Conservation (phyloP, 2,888 invertebrate genomes). For the Eutolmus rufibarbis region DNA sequence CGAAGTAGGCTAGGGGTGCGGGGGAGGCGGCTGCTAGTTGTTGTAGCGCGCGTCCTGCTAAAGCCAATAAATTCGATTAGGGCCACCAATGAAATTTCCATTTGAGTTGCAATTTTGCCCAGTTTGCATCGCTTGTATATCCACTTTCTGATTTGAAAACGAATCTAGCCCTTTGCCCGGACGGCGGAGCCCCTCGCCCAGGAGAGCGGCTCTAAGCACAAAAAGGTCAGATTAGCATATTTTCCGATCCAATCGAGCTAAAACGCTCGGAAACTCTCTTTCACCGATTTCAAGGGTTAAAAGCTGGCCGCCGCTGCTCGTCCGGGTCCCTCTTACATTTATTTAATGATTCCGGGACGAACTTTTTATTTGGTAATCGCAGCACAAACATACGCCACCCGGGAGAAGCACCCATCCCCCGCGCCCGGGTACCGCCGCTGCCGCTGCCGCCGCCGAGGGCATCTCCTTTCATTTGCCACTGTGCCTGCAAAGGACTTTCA, state of each 20-base stretch:
- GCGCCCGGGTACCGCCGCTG: background rate
- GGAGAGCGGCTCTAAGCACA: background rate
- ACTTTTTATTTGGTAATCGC: conserved; percentile 40
- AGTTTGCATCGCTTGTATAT: conserved; percentile 34
- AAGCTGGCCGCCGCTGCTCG: conserved; percentile 1
- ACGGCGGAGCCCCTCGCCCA: background rate
- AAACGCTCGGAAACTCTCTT: conserved; percentile 51
- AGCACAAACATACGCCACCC: conserved; percentile 30
- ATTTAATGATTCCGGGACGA: conserved; percentile 40
- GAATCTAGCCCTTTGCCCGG: background rate
- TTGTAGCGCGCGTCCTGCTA: background rate
- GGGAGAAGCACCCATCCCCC: background rate
- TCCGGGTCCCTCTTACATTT: conserved; percentile 33
- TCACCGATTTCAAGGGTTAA: conserved; percentile 39
- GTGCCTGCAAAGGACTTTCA: conserved; percentile 34
- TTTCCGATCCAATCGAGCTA: conserved; percentile 52
- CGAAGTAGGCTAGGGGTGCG: background rate
- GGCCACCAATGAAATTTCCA: conserved; percentile 43
- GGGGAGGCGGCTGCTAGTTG: background rate
- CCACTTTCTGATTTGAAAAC: conserved; percentile 37
- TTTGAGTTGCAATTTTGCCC: conserved; percentile 42
- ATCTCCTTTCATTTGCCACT: conserved; percentile 16
- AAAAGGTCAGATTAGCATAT: conserved; percentile 43
- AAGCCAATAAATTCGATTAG: conserved; percentile 45
- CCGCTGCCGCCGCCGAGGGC: background rate